These are phyloP conservation scores for Cottoperca gobio DNA, from an alignment of 2,797 vertebrate species.

Conservation along the genomic window DNA sequence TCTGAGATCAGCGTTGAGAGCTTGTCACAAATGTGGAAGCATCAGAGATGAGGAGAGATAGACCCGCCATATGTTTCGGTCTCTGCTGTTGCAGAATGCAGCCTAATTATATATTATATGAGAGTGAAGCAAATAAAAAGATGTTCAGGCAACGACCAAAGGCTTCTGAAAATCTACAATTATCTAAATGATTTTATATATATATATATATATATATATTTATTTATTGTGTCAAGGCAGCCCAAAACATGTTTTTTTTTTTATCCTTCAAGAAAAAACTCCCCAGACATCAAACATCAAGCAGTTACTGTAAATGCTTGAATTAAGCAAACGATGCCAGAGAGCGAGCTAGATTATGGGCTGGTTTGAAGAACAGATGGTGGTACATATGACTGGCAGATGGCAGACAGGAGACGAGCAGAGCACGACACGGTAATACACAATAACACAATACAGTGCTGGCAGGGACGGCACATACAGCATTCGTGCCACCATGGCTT, in stretches of 20 bases:
- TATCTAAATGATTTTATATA: not conserved
- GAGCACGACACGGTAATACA: conserved; percentile 36
- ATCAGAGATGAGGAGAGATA: conserved; percentile 23
- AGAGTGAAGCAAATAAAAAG: conserved; percentile 4
- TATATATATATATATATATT: too few species aligned
- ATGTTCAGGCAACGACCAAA: conserved; percentile 5
- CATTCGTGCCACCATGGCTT: conserved; percentile 6
- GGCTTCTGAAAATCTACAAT: conserved; percentile 15
- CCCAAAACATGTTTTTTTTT: not conserved
- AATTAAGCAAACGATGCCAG: conserved; percentile 29
- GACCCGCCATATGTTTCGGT: conserved; percentile 5
- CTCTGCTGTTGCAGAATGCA: not conserved
- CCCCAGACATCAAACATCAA: conserved; percentile 28
- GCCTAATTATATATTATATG: conserved; percentile 18
- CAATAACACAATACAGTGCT: not conserved
- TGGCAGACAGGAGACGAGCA: conserved; percentile 49
- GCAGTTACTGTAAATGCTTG: conserved; percentile 28
- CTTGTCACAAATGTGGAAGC: conserved; percentile 12
- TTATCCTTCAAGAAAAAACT: not conserved
- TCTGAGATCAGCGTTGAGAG: conserved; percentile 48
- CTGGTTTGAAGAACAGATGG: conserved; percentile 68
- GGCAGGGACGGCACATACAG: conserved; percentile 34
- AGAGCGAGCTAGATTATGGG: conserved; percentile 37
- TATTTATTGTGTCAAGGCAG: not conserved
- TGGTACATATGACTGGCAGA: conserved; percentile 65